Conservation (phyloP, 64 coral and sea anemone genomes). For the Montipora capricornis region DNA sequence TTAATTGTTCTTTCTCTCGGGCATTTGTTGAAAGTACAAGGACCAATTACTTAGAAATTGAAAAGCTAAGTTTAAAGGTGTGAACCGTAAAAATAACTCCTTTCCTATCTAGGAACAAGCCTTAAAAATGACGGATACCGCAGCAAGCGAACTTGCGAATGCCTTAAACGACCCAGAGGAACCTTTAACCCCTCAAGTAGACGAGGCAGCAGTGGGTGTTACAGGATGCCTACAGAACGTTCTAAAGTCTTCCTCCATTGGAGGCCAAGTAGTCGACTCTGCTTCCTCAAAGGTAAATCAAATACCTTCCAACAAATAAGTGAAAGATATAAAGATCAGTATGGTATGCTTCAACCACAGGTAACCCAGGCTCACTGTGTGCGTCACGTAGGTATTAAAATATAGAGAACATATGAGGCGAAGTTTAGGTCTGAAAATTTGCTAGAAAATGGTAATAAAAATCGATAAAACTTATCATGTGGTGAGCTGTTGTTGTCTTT, state of each 20-base stretch:
- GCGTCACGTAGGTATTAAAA: too few species aligned
- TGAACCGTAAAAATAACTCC: background rate
- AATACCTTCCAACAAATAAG: background rate
- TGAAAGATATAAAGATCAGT: background rate
- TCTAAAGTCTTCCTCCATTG: background rate
- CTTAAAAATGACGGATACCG: background rate
- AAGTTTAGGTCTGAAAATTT: too few species aligned
- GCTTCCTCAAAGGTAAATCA: background rate
- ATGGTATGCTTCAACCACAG: too few species aligned
- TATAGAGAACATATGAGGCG: too few species aligned
- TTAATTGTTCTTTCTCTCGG: too few species aligned
- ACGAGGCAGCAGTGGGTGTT: background rate
- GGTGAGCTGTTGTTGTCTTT: too few species aligned
- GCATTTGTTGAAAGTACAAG: background rate
- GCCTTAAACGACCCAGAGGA: slow-evolving; percentile 13
- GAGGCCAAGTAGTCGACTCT: background rate
- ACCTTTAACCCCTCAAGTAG: slow-evolving; percentile 3
- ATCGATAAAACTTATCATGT: too few species aligned
- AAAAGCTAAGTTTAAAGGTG: background rate
- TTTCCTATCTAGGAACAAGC: background rate
- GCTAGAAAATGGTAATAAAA: too few species aligned
- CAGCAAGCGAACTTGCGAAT: background rate
- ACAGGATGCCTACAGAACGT: slow-evolving; percentile 16
- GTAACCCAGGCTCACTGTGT: too few species aligned
- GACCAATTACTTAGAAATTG: background rate